Evolutionary conservation across 2,888 invertebrate genomes (phyloP).

Genomic region (Rhamphomyia laevipes): DNA sequence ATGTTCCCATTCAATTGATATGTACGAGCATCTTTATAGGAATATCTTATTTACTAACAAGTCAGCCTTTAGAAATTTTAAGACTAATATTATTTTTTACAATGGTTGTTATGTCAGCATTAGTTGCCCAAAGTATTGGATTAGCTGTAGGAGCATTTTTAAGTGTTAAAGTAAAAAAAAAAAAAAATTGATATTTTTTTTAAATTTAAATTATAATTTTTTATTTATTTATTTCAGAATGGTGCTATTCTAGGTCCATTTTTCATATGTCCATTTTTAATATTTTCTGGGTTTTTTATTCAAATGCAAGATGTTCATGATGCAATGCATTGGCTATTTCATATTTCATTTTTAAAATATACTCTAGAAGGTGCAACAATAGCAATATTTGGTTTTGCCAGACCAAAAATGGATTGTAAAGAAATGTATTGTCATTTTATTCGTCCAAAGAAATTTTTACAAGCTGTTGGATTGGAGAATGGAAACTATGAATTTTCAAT

Average conservation of each 20-base stretch:
- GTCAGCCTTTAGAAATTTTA: conserved; percentile 64
- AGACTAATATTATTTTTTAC: conserved; percentile 61
- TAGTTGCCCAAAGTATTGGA: conserved; percentile 79
- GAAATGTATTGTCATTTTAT: conserved; percentile 64
- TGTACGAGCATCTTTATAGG: conserved; percentile 64
- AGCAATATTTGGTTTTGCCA: conserved; percentile 70
- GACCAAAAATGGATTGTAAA: conserved; percentile 61
- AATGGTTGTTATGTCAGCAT: conserved; percentile 62
- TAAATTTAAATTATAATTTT: background rate
- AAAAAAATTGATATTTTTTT: background rate
- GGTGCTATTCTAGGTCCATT: conserved; percentile 85
- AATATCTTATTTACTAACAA: conserved; percentile 76
- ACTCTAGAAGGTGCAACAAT: conserved; percentile 73
- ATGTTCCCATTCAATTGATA: conserved; percentile 68
- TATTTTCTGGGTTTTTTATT: conserved; percentile 90
- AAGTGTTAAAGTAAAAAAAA: conserved; percentile 54
- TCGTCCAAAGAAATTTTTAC: conserved; percentile 59
- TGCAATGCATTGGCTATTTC: conserved; percentile 73
- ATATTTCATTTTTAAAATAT: conserved; percentile 79
- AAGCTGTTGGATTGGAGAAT: conserved; percentile 55
- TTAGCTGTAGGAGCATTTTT: conserved; percentile 74
- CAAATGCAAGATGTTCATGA: conserved; percentile 67
- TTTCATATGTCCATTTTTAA: conserved; percentile 71
- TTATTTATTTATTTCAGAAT: conserved; percentile 47
- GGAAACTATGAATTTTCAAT: conserved; percentile 56